Base-by-base conservation (phyloP, 1,140 invertebrate genomes). In the Sitodiplosis mosellana region DNA sequence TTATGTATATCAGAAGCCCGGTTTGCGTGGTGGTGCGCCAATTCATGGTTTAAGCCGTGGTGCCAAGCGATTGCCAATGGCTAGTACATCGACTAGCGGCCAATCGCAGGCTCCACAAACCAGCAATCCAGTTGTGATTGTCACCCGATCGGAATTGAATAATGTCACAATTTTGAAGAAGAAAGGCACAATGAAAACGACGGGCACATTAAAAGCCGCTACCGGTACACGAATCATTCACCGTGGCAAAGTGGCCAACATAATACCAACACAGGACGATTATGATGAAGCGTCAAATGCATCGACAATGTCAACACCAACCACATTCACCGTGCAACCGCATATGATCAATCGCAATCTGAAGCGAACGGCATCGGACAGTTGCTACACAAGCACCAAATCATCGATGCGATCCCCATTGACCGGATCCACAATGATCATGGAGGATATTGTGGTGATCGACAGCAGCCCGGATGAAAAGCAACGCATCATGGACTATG, bases 21-120 rank as follows among this genome's bases (percentile, higher is more conserved):
- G 79, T 5, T 64, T 85, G 2, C 65, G 74, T 51, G 82, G 82
- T 10, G 82, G 82, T 2, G 75, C 77, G 0, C 81, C 81, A 0
- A 80, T 82, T 69, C 82, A 43, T 43, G 17, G 14, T 4, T 18
- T 43, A 2, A 18, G 41, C 6, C n/a, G 18, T 6, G 41, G 41
- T 17, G 41, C 41, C 6, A 43, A 43, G 18, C 41, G 41, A 43
- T 43, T 43, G 18, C 41, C 41, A 21, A 21, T 18, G 8, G 11
- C 18, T 2, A 21, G 17, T 12, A 18, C n/a, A 18, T 18, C n/a
- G 6, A 21, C 2, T 43, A 4, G 11, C n/a, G 18, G 11, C 20
- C 41, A 43, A 43, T 18, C 41, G 5, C 17, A 43, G 8, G 7
- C 17, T 4, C n/a, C 41, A 4, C n/a, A 21, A 19, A 17, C n/a